Base-by-base conservation (phyloP, 2,113 vertebrate genomes). In the Pionites leucogaster region DNA sequence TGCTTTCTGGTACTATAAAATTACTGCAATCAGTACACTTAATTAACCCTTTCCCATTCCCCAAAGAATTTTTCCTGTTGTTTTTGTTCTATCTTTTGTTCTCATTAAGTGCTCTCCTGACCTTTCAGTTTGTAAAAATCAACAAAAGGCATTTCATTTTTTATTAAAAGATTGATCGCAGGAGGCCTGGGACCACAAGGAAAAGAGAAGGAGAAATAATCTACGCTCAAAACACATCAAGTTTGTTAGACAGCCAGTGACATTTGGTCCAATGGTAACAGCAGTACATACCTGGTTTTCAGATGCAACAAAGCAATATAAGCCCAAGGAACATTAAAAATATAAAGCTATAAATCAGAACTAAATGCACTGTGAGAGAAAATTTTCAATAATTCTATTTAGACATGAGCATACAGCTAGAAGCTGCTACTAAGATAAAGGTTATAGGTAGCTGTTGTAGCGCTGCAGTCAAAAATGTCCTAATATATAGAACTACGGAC, bases 121-220 rank as follows among this genome's bases (percentile, higher is more conserved):
- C 92, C 72, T 97, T 97, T 96, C 39, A 67, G 86, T 90, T 49
- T 83, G 52, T 24, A 82, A 92, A 91, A 77, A 86, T 72, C 92
- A 96, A 86, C 90, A 96, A 69, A 47, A 94, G 31, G 39, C 28
- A 93, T 93, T 96, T 96, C 31, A 24, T 59, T 96, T 94, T 96
- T 95, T 95, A 97, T 94, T 95, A 95, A 96, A 90, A 55, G 77
- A 95, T 86, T 95, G 96, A 96, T 94, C 96, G 78, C 57, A 85
- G 84, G 67, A 83, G 76, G 57, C 22, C 80, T 72, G 47, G 42
- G 53, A 77, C 57, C 46, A 42, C 52, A 65, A 31, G 28, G 29
- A 47, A 79, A 79, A 60, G 62, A 65, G 69, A 78, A 87, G 59
- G 46, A 92, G 59, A n/a, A 89, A 89, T 94, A 87, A 67, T 75